phyloP scores from a whole-genome alignment of 2,113 vertebrate species.

The Aythya baeri region DNA sequence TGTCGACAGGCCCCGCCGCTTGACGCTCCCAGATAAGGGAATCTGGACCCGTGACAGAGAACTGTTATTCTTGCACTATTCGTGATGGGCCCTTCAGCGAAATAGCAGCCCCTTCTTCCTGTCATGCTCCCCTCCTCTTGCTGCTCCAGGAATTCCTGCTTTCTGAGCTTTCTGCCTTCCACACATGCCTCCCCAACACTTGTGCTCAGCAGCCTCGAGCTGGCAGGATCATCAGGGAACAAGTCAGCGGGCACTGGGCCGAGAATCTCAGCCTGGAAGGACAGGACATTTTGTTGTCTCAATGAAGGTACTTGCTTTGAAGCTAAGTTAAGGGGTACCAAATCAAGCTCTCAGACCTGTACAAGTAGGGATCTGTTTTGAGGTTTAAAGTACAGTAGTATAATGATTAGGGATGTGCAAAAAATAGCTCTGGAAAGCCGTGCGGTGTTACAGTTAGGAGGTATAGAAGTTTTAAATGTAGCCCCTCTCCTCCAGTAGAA shows the following conservation, averaged over 20 bases:
- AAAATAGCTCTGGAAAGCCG: background rate
- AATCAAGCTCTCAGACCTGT: background rate
- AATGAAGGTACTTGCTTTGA: background rate
- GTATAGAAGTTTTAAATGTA: background rate
- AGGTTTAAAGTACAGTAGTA: background rate
- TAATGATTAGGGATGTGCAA: background rate
- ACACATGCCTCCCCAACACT: background rate
- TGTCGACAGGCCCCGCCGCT: background rate
- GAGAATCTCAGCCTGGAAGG: background rate
- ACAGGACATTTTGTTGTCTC: background rate
- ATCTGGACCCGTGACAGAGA: background rate
- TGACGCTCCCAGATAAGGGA: background rate
- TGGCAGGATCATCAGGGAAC: background rate
- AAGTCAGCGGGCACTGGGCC: background rate
- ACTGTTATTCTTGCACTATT: background rate
- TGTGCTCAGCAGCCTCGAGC: background rate
- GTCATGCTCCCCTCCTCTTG: background rate
- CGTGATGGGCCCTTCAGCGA: background rate
- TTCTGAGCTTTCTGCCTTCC: background rate
- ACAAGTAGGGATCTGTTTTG: background rate
- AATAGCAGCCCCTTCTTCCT: conserved; percentile 17
- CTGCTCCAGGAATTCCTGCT: conserved; percentile 36
- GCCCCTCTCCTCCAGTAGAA: background rate
- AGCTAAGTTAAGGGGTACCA: background rate
- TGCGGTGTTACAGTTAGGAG: background rate